Conservation (phyloP, 2,888 invertebrate genomes). For the Neoascia interrupta region DNA sequence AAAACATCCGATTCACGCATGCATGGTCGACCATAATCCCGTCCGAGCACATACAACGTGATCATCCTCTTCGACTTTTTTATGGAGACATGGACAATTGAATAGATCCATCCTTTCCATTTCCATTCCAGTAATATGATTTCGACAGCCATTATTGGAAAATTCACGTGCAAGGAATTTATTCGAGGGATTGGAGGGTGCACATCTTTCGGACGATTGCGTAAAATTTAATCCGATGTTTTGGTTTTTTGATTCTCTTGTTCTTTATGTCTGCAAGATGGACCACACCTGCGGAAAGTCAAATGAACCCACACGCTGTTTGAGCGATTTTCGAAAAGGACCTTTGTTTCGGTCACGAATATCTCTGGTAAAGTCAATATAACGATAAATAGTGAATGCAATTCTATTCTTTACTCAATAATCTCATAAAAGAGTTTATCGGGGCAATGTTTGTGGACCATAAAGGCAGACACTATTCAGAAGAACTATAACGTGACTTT, state of each 20-base stretch:
- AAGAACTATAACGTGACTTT: too few relatives aligned
- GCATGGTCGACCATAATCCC: conserved; percentile 57
- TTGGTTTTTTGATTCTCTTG: conserved; percentile 39
- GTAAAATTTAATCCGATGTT: conserved; percentile 70
- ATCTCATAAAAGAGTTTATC: not conserved
- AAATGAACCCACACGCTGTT: conserved; percentile 64
- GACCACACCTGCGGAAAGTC: conserved; percentile 68
- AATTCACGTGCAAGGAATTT: conserved; percentile 48
- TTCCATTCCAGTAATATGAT: conserved; percentile 51
- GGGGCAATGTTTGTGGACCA: not conserved
- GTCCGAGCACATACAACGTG: conserved; percentile 58
- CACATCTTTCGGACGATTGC: conserved; percentile 65
- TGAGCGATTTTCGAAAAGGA: conserved; percentile 14
- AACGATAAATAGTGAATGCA: not conserved
- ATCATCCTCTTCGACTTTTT: conserved; percentile 25
- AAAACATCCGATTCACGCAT: conserved; percentile 48
- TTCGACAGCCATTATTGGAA: conserved; percentile 53
- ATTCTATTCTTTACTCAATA: not conserved
- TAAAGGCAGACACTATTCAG: not conserved
- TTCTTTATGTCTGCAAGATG: conserved; percentile 42
- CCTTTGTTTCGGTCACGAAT: conserved; percentile 58
- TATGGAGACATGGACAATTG: conserved; percentile 60
- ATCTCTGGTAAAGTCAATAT: conserved; percentile 17
- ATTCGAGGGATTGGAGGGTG: conserved; percentile 56
- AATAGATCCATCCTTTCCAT: conserved; percentile 58